Base-by-base conservation (phyloP, 92 coral and sea anemone species). In the Pocillopora meandrina region DNA sequence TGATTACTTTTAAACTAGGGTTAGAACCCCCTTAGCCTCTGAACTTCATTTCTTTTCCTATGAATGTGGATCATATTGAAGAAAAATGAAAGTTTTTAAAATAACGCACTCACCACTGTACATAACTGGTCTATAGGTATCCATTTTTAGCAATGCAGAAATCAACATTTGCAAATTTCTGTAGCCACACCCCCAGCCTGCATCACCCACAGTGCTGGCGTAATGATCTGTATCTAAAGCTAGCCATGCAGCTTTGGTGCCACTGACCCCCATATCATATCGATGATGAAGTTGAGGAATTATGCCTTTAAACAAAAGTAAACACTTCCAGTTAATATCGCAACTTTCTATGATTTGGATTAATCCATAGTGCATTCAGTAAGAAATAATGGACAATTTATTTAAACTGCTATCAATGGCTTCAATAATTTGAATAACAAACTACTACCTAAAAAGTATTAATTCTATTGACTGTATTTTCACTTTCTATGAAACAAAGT, bases 121-220 rank as follows among this genome's bases (percentile, higher is more conserved):
- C 75, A 97, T 62, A 42, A 90, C 91, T 6, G 89, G 92, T 55
- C 91, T 91, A 91, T 92, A 97, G 59, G 82, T 65, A 15, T 95
- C 98, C 79, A 92, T 87, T 81, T 90, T 90, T 5, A 91, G 84
- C 57, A 97, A 90, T 15, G 97, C 87, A 14, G 99, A 97, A 9
- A 95, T 80, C 68, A 97, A 76, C 99, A 97, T 97, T 88, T 97
- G 99, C 36, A 97, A 86, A 64, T 97, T 97, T 72, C 98, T 91
- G 77, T 97, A 97, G 20, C 99, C 99, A 85, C 99, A 97, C 2
- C 99, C 99, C 99, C 99, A 97, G 1, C 95, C 93, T 42, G 98
- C 98, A 65, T 97, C 98, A 12, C 99, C 99, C 52, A 95, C 98
- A 61, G 95, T 97, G 71, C 97, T 97, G 57, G 99, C 93, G 82